These are phyloP conservation scores for Meriones unguiculatus DNA, from an alignment of 2,113 vertebrate genomes.

Conservation along the genomic window DNA sequence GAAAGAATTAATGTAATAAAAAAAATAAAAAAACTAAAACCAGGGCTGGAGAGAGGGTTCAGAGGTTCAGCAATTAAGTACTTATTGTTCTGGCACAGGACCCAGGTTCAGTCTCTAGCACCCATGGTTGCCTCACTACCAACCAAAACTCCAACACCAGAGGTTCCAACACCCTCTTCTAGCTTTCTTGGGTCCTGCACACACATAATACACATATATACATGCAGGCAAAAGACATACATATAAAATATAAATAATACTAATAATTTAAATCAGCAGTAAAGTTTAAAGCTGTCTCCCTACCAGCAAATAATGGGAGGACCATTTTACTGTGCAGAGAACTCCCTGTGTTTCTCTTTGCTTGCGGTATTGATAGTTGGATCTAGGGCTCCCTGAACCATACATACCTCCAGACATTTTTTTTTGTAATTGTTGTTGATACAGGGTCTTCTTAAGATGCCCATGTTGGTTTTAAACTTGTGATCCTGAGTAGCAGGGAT, in stretches of 20 bases:
- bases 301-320: background rate
- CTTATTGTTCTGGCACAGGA: background rate
- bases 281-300: conserved; percentile 10
- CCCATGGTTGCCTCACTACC: background rate
- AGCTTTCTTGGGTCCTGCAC: background rate
- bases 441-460: background rate
- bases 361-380: background rate
- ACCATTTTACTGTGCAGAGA: background rate
- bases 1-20: background rate
- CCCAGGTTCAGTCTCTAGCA: background rate
- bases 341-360: background rate
- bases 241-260: background rate
- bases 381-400: background rate
- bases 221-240: background rate
- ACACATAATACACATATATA: background rate
- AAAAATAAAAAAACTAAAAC: background rate
- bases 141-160: background rate
- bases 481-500: background rate
- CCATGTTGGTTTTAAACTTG: background rate
- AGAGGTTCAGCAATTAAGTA: background rate
- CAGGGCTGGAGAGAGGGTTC: background rate
- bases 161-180: background rate
- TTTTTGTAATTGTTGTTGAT: background rate
- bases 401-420: background rate
- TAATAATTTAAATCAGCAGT: background rate